Conservation (phyloP, 2,888 invertebrate species). For the Platerodrilus igneus region DNA sequence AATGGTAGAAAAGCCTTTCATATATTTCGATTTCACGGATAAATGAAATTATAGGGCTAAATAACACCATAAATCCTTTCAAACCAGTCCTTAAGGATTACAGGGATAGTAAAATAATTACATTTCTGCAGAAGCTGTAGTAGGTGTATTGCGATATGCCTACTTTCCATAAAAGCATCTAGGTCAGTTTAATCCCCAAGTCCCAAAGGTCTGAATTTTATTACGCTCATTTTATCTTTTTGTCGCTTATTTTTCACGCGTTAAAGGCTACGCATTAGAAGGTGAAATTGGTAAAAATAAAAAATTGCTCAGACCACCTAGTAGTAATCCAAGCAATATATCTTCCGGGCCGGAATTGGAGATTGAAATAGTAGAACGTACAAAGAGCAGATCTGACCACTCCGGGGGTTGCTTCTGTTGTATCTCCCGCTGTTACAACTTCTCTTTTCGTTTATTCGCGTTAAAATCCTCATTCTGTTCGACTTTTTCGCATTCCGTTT, state of each 20-base stretch:
- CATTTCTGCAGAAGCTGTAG: constrained; percentile 27
- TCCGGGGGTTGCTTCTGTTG: constrained; percentile 36
- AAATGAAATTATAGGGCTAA: constrained; percentile 18
- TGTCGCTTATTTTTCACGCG: constrained; percentile 20
- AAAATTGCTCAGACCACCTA: constrained; percentile 38
- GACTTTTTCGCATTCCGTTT: too few relatives aligned
- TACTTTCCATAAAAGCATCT: constrained; percentile 27
- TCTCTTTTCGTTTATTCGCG: constrained; percentile 41
- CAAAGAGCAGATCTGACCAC: constrained; percentile 39
- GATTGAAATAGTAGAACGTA: constrained; percentile 40
- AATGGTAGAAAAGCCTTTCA: constrained; percentile 11
- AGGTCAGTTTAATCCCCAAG: constrained; percentile 22
- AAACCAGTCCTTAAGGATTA: constrained; percentile 31
- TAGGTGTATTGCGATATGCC: too few relatives aligned
- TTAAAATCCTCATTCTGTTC: constrained; percentile 32
- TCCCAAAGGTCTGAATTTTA: constrained; percentile 12
- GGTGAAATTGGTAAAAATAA: constrained; percentile 31
- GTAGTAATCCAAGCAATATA: constrained; percentile 41
- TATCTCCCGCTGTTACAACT: constrained; percentile 37
- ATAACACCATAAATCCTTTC: constrained; percentile 29
- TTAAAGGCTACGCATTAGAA: constrained; percentile 21
- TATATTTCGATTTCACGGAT: too few relatives aligned
- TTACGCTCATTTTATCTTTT: constrained; percentile 16
- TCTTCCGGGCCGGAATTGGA: constrained; percentile 36
- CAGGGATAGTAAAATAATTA: constrained; percentile 27